These are phyloP conservation scores for Lutraria lutraria DNA, from an alignment of 2,888 invertebrate genomes.

Conservation along the genomic window DNA sequence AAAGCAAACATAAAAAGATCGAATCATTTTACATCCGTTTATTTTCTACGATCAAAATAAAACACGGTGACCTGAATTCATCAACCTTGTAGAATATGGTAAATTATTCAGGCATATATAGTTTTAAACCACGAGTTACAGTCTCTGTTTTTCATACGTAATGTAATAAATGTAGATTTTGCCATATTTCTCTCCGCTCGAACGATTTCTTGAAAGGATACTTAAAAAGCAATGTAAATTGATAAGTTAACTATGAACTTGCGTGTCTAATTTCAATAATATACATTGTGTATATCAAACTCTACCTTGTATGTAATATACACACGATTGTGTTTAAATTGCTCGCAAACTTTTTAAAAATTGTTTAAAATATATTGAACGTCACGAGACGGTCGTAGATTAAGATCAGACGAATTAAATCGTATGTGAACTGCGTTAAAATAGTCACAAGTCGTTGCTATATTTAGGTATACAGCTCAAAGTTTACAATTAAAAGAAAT, in stretches of 20 bases:
- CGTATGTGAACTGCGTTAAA: not conserved
- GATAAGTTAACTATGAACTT: not conserved
- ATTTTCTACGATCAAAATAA: not conserved
- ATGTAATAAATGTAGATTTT: conserved; percentile 34
- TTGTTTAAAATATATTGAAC: not conserved
- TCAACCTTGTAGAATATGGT: not conserved
- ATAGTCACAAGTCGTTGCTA: not conserved
- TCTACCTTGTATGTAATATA: too few relatives aligned
- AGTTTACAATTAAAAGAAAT: too few relatives aligned
- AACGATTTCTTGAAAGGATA: conserved; percentile 19
- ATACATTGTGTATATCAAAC: too few relatives aligned
- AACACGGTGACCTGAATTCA: not conserved
- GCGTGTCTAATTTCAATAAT: not conserved
- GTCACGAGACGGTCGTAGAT: not conserved
- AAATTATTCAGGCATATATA: not conserved
- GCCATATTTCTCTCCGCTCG: conserved; percentile 20
- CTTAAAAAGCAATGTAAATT: conserved; percentile 38
- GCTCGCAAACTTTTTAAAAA: not conserved
- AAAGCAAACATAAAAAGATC: not conserved
- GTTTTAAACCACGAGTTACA: not conserved
- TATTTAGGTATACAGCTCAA: too few relatives aligned
- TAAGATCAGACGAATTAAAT: not conserved
- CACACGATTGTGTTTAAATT: not conserved
- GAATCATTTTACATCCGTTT: conserved; percentile 7
- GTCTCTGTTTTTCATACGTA: conserved; percentile 16